Conservation (phyloP, 2,113 vertebrate genomes). For the Progne subis region DNA sequence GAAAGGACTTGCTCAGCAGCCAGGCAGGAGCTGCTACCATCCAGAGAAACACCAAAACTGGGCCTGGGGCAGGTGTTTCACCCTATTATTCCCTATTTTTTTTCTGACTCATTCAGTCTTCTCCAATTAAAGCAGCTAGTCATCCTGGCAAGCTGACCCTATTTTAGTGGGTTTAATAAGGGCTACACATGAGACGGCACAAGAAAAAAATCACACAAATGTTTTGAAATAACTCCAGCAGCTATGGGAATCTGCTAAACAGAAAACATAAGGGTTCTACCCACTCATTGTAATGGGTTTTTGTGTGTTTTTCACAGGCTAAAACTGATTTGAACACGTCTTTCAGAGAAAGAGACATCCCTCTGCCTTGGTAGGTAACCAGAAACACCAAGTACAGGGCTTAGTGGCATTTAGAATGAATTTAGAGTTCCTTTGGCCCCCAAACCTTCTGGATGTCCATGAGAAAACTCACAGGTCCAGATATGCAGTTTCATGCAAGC, state of each 20-base stretch:
- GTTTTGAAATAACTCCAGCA: background rate
- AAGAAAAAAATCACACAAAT: background rate
- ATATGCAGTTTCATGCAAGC: background rate
- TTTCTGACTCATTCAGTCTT: background rate
- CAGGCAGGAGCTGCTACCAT: background rate
- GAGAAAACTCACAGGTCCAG: background rate
- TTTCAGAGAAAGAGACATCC: background rate
- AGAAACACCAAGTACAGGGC: background rate
- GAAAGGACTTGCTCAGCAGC: background rate
- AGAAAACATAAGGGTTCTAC: background rate
- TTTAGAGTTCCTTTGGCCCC: background rate
- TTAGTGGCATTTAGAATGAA: background rate
- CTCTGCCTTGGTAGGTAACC: background rate
- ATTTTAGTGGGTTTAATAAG: background rate
- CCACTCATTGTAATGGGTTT: background rate
- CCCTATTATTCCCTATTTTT: background rate
- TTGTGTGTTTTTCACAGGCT: background rate
- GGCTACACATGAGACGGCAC: fast-evolving
- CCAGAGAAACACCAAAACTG: background rate
- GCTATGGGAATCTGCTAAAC: background rate
- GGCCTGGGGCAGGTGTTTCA: background rate
- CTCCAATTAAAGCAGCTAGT: background rate
- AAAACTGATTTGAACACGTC: background rate
- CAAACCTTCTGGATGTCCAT: background rate
- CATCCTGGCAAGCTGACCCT: background rate